These are phyloP conservation scores for Onychomys leucogaster DNA, from an alignment of 2,797 vertebrate species.

Conservation along the genomic window DNA sequence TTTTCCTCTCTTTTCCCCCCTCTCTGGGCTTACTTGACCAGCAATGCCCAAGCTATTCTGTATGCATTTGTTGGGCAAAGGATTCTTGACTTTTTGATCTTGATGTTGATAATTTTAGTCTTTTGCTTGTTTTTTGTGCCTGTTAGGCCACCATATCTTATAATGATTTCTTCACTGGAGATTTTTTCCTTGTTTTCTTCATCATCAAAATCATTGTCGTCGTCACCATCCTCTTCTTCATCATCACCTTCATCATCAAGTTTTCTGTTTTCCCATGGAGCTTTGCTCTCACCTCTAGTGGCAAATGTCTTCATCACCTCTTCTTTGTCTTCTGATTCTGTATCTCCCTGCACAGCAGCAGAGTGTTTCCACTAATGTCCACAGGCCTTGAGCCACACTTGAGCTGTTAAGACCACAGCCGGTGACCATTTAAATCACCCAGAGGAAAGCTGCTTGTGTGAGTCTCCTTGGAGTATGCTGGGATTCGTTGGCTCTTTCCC, in stretches of 20 bases:
- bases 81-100: not conserved
- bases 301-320: not conserved
- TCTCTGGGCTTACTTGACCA: not conserved
- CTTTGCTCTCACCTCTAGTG: not conserved
- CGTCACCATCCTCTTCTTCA: not conserved
- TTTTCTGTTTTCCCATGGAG: not conserved
- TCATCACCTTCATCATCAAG: not conserved
- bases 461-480: not conserved
- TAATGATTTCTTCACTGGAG: not conserved
- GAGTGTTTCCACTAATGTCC: not conserved
- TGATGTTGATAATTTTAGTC: not conserved
- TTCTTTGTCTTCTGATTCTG: not conserved
- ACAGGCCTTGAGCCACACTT: not conserved
- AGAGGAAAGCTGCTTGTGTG: not conserved
- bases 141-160: not conserved
- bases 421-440: not conserved
- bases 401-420: not conserved
- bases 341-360: not conserved
- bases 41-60: not conserved
- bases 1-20: not conserved
- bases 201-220: not conserved
- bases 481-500: not conserved
- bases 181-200: not conserved
- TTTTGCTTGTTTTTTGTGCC: not conserved
- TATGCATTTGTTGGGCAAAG: not conserved